Conservation (phyloP, 2,888 invertebrate genomes). For the Volucella inflata region DNA sequence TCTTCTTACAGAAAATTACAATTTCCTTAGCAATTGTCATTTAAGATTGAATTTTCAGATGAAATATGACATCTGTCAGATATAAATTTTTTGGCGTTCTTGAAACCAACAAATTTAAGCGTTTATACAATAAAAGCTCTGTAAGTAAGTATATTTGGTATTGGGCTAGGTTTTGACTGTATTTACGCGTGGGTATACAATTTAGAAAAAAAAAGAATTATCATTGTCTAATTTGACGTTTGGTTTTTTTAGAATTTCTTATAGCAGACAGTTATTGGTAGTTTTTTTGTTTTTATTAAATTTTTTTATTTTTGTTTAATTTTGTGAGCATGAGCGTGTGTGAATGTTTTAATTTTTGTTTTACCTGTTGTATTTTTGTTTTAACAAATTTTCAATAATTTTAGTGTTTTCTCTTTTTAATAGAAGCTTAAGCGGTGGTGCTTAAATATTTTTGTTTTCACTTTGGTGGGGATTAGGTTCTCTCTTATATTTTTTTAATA, state of each 20-base stretch:
- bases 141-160: conserved; percentile 24
- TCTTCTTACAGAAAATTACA: no score
- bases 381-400: conserved; percentile 31
- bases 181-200: neutral
- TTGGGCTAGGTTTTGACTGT: neutral
- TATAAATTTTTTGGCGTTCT: conserved; percentile 15
- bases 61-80: neutral
- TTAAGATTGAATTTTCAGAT: no score
- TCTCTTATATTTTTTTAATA: conserved; percentile 56
- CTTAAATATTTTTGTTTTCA: conserved; percentile 40
- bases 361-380: conserved; percentile 42
- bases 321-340: conserved; percentile 84
- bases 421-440: conserved; percentile 66
- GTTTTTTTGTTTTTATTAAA: conserved; percentile 15
- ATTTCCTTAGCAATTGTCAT: no score
- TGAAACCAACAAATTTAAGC: conserved; percentile 38
- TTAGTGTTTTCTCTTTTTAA: conserved; percentile 28
- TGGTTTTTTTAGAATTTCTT: conserved; percentile 24
- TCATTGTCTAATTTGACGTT: neutral
- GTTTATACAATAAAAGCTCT: conserved; percentile 27
- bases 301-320: conserved; percentile 51
- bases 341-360: conserved; percentile 81
- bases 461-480: conserved; percentile 69
- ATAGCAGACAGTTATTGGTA: conserved; percentile 1
- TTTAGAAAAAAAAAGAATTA: no score